Base-by-base conservation (phyloP, 2,113 vertebrate genomes). In the Perca schrenkii region DNA sequence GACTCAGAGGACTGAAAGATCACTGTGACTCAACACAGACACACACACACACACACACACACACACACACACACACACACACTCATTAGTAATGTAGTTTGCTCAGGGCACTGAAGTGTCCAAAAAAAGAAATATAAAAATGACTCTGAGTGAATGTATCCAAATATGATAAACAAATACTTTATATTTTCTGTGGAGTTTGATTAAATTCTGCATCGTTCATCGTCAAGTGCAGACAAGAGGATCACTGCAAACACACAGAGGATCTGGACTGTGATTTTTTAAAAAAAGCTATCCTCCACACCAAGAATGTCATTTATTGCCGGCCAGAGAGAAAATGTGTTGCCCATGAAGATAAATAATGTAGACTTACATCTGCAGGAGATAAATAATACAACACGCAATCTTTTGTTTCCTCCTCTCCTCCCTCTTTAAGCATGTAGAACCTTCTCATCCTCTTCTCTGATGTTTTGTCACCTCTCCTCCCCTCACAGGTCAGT, bases 281-380 rank as follows among this genome's bases (percentile, higher is more conserved):
- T 25, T 25, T 1, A 34, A 34, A 52, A 53, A 21, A 64, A 66
- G 52, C 6, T 19, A 25, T 67, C 19, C 47, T 31, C 36, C 54
- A 68, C 65, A 70, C 36, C 8, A 46, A 73, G 36, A 31, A 69
- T 14, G 47, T 47, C 13, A 80, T 83, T 72, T 60, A 68, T 81
- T 74, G 34, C 40, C 0, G 8, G 43, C 40, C 60, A 74, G 66
- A 62, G 17, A 57, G 60, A 22, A 74, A 70, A 69, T 62, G 64
- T 67, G 58, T 54, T 79, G 53, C 86, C 83, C 72, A 28, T 22
- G 50, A 64, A 69, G 54, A 89, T 90, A 34, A 91, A 90, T 87
- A 87, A 90, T 88, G 80, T 64, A 92, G 58, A 65, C 69, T 63
- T 73, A 87, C 86, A 91, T 88, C 75, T 86, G 77, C 78, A 81